These are phyloP conservation scores for Tetragonula carbonaria DNA, from an alignment of 2,888 invertebrate species.

Conservation along the genomic window DNA sequence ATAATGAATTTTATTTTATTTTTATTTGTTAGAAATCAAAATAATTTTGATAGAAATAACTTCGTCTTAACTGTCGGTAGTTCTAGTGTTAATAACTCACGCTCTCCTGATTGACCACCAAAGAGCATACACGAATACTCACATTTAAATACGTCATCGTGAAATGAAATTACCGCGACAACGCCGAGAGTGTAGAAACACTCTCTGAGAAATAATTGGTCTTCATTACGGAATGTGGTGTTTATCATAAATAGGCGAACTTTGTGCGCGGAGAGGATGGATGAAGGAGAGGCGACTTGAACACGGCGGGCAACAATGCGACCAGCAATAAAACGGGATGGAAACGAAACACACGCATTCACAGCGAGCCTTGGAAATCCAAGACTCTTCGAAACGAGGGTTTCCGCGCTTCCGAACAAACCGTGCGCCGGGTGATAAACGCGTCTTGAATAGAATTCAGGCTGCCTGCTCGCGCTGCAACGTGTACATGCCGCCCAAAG, in stretches of 20 bases:
- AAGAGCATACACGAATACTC: too few species aligned
- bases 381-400: conserved; percentile 50
- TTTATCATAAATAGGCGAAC: not conserved
- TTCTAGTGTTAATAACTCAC: too few species aligned
- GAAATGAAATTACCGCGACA: too few species aligned
- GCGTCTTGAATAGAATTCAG: conserved; percentile 45
- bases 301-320: conserved; percentile 26
- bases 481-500: not conserved
- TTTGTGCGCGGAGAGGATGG: not conserved
- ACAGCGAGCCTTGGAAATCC: conserved; percentile 34
- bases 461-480: conserved; percentile 10
- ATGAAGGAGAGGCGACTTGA: not conserved
- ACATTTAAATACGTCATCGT: not conserved
- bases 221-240: not conserved
- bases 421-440: conserved; percentile 44
- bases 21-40: too few species aligned
- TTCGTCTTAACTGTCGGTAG: too few species aligned
- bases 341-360: conserved; percentile 43
- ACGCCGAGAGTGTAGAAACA: not conserved
- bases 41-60: too few species aligned
- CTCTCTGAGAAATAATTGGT: not conserved
- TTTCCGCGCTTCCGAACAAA: conserved; percentile 35
- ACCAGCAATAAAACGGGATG: conserved; percentile 51
- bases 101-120: too few species aligned
- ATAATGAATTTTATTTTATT: too few species aligned